A percentile compares a stretch with the other conserved stretches of the same genome.
These are phyloP conservation scores for Percopsis omiscomaycus DNA, from an alignment of 2,797 vertebrate genomes.

Conservation along the genomic window DNA sequence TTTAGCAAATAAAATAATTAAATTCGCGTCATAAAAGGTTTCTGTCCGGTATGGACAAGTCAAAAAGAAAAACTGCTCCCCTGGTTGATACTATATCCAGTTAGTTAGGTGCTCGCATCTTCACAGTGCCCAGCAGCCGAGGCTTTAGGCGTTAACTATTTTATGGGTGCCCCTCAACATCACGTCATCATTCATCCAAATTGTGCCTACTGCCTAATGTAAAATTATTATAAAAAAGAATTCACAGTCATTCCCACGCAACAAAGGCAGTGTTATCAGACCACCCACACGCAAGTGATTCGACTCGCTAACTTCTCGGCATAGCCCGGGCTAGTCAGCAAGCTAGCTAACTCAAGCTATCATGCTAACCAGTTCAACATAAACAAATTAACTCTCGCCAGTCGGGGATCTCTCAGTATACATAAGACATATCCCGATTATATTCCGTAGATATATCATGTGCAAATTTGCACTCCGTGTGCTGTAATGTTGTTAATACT, in stretches of 20 bases:
- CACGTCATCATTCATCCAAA: not conserved
- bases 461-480: too few species aligned
- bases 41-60: conserved; percentile 13
- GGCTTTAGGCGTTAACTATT: not conserved
- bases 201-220: not conserved
- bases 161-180: not conserved
- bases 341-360: conserved; percentile 25
- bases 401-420: too few species aligned
- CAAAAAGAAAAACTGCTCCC: conserved; percentile 5
- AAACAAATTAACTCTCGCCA: not conserved
- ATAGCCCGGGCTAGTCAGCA: conserved; percentile 39
- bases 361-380: not conserved
- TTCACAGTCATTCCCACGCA: not conserved
- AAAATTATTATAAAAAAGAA: not conserved
- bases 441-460: too few species aligned
- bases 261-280: not conserved
- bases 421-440: too few species aligned
- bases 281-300: not conserved
- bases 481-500: not conserved
- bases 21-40: conserved; percentile 35
- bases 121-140: not conserved
- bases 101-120: not conserved
- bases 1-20: conserved; percentile 29
- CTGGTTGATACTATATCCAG: not conserved
- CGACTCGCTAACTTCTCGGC: conserved; percentile 30